Conservation (phyloP, 2,797 vertebrate genomes). For the Novumbra hubbsi region DNA sequence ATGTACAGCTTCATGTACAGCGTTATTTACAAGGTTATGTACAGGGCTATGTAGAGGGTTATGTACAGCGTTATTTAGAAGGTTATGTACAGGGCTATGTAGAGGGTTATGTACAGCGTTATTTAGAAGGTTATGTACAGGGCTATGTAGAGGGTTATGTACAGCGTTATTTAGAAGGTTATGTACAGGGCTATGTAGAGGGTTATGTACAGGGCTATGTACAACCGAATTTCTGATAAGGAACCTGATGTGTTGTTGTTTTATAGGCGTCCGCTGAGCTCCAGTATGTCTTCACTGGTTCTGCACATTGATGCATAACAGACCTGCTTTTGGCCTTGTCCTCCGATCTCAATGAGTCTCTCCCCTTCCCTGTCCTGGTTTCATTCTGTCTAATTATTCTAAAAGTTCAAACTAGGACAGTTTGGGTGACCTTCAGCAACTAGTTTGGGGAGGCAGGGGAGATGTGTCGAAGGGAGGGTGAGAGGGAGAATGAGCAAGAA, state of each 20-base stretch:
- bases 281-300: neutral
- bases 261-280: neutral
- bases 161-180: too few relatives aligned
- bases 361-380: constrained; percentile 61
- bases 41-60: neutral
- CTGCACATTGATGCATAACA: neutral
- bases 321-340: constrained; percentile 20
- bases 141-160: neutral
- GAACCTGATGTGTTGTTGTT: neutral
- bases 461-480: constrained; percentile 53
- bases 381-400: constrained; percentile 67
- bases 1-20: too few relatives aligned
- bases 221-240: neutral
- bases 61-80: too few relatives aligned
- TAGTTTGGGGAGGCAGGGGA: constrained; percentile 58
- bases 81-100: neutral
- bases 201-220: neutral
- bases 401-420: constrained; percentile 67
- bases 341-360: constrained; percentile 47
- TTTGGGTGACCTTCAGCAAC: constrained; percentile 72
- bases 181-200: neutral
- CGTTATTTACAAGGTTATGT: too few relatives aligned
- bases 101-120: too few relatives aligned
- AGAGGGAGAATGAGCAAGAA: constrained; percentile 54
- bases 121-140: too few relatives aligned